phyloP scores from a whole-genome alignment of 2,888 invertebrate genomes.

The Tipula unca region DNA sequence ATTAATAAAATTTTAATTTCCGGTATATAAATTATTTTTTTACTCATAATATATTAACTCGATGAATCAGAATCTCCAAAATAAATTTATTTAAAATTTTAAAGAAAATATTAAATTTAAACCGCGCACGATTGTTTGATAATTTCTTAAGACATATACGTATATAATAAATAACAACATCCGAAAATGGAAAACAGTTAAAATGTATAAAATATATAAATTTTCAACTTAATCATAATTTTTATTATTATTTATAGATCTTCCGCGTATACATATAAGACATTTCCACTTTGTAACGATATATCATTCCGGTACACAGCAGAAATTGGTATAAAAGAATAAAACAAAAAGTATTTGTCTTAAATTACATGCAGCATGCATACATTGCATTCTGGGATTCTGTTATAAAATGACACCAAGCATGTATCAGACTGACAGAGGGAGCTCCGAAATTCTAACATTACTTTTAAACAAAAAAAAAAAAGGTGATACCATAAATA shows the following conservation, averaged over 20 bases:
- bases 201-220: not conserved
- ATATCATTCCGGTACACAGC: not conserved
- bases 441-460: not conserved
- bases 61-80: not conserved
- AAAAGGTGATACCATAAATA: conserved; percentile 8
- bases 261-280: not conserved
- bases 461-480: no score
- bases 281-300: not conserved
- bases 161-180: not conserved
- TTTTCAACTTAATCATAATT: not conserved
- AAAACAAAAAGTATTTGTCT: not conserved
- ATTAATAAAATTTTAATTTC: not conserved
- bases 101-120: not conserved
- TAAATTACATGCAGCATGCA: not conserved
- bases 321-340: no score
- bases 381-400: not conserved
- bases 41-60: not conserved
- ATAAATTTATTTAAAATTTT: not conserved
- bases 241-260: not conserved
- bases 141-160: not conserved
- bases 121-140: not conserved
- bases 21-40: not conserved
- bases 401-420: not conserved
- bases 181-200: not conserved
- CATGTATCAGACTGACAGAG: not conserved